Evolutionary conservation across 2,797 vertebrate genomes (phyloP).

Genomic region (Labroides dimidiatus): DNA sequence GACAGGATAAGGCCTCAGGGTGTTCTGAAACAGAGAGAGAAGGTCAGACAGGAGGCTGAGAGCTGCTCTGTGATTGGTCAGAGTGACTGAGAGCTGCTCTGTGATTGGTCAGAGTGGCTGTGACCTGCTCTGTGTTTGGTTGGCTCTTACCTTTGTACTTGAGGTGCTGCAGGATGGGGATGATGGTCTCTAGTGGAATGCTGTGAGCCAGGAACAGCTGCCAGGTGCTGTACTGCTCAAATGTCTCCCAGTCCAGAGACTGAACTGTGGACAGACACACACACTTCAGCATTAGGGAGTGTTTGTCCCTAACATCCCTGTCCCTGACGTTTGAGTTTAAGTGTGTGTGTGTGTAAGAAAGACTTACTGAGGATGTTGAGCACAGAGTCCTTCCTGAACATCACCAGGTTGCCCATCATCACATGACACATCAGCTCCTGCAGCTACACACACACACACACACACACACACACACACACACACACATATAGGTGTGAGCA

Average conservation of each 20-base stretch:
- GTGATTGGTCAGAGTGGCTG: neutral
- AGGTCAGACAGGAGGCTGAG: neutral
- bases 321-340: neutral
- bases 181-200: slow-evolving; percentile 94
- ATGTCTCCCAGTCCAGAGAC: slow-evolving; percentile 97
- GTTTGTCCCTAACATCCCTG: no score
- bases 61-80: no score
- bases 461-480: neutral
- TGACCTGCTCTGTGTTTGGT: neutral
- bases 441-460: slow-evolving; percentile 79
- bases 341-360: neutral
- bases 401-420: slow-evolving; percentile 97
- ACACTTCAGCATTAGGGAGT: neutral
- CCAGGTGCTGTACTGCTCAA: slow-evolving; percentile 98
- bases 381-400: slow-evolving; percentile 97
- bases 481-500: neutral
- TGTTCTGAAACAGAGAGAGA: slow-evolving; percentile 84
- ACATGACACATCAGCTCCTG: slow-evolving; percentile 98
- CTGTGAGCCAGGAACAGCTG: slow-evolving; percentile 96
- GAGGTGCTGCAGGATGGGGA: slow-evolving; percentile 96
- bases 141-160: slow-evolving; percentile 91
- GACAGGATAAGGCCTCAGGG: slow-evolving; percentile 93
- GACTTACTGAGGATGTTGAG: slow-evolving; percentile 96
- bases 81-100: neutral
- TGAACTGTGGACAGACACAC: slow-evolving; percentile 83